A percentile compares a stretch with the other conserved stretches of the same genome.
phyloP scores from a whole-genome alignment of 2,888 invertebrate species.

The Amphipoea oculea region DNA sequence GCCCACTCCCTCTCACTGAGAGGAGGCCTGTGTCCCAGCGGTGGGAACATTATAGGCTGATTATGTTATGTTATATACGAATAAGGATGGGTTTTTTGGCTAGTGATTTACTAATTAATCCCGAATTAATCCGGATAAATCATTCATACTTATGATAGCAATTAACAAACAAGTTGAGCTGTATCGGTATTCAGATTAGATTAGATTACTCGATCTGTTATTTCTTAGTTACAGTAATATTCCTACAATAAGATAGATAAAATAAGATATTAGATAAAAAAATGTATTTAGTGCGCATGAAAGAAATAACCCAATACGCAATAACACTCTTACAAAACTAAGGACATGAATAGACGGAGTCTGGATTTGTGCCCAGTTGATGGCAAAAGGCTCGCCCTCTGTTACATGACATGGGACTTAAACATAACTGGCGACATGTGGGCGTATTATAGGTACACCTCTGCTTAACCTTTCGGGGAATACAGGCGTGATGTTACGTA shows the following conservation, averaged over 20 bases:
- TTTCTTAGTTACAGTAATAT: neutral
- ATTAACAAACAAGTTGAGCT: constrained; percentile 14
- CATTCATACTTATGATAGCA: constrained; percentile 28
- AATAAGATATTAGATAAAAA: neutral
- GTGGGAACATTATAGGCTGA: no score
- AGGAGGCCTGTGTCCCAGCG: no score
- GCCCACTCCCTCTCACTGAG: no score
- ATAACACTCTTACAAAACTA: neutral
- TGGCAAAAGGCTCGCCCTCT: neutral
- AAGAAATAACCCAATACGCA: neutral
- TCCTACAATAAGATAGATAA: neutral
- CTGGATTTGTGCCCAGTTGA: neutral
- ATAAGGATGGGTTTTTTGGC: no score
- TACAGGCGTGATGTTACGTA: neutral
- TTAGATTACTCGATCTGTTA: constrained; percentile 4
- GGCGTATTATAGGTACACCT: neutral
- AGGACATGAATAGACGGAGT: neutral
- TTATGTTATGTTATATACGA: no score
- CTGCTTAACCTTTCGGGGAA: neutral
- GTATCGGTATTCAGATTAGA: neutral
- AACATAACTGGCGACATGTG: neutral
- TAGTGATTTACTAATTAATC: constrained; percentile 17
- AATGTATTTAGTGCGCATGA: neutral
- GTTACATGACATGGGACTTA: neutral
- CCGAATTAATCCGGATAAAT: constrained; percentile 22